Evolutionary conservation across 2,113 vertebrate genomes (phyloP).

Genomic region (Spea bombifrons): DNA sequence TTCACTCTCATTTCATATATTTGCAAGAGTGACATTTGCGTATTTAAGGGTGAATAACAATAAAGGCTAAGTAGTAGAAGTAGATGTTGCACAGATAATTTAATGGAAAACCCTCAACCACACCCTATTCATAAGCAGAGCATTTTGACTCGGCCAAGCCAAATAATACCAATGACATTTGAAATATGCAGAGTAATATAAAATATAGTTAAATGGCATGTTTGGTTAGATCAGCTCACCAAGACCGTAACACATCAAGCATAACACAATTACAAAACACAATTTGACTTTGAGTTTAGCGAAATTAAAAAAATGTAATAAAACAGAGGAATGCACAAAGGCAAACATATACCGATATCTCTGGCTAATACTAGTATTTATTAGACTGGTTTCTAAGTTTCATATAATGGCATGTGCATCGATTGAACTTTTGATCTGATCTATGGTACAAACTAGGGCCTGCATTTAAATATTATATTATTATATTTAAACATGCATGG

Average conservation of each 20-base stretch:
- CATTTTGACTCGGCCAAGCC: constrained; percentile 52
- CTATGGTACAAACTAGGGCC: too few relatives aligned
- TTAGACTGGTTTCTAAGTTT: too few relatives aligned
- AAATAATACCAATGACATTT: neutral
- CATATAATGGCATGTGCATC: too few relatives aligned
- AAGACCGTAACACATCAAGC: neutral
- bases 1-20: too few relatives aligned
- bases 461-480: too few relatives aligned
- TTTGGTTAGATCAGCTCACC: neutral
- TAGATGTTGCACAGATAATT: constrained; percentile 4
- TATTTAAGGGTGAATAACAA: neutral
- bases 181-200: neutral
- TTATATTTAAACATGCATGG: too few relatives aligned
- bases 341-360: neutral
- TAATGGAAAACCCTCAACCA: constrained; percentile 54
- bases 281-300: neutral
- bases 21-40: too few relatives aligned
- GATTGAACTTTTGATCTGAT: too few relatives aligned
- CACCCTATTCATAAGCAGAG: constrained; percentile 57
- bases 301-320: neutral
- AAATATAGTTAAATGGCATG: constrained; percentile 2
- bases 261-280: too few relatives aligned
- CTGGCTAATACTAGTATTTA: too few relatives aligned
- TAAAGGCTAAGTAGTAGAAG: neutral
- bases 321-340: neutral